Percentiles rank a stretch among this genome's conserved stretches.
These are phyloP conservation scores for Caenorhabditis panamensis DNA, from an alignment of 2,888 invertebrate genomes.

Conservation along the genomic window DNA sequence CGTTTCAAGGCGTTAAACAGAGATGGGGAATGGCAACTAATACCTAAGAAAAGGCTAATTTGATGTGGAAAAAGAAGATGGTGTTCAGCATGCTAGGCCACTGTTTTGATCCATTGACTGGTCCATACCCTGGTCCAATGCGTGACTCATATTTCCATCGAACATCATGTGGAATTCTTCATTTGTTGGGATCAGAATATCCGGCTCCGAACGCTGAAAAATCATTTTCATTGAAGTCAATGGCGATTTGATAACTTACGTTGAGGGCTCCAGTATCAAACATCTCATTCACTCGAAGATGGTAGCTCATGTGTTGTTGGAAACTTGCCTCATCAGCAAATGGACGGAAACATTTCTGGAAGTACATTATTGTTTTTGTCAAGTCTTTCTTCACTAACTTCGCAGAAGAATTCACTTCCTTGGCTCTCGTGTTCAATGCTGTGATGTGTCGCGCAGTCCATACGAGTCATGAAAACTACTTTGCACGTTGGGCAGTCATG, in stretches of 20 bases:
- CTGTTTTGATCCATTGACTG: too few relatives aligned
- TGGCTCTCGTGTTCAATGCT: constrained; percentile 72
- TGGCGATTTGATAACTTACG: constrained; percentile 1
- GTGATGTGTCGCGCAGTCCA: constrained; percentile 76
- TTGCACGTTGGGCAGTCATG: constrained; percentile 80
- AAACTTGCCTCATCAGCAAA: constrained; percentile 46
- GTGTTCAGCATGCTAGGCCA: too few relatives aligned
- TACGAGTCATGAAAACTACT: constrained; percentile 73
- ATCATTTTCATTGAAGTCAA: not conserved
- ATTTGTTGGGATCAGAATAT: constrained; percentile 48
- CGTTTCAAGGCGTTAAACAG: not conserved
- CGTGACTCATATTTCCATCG: not conserved
- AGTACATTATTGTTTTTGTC: not conserved
- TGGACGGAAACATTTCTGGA: constrained; percentile 57
- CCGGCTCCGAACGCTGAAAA: constrained; percentile 46
- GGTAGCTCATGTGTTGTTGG: constrained; percentile 78
- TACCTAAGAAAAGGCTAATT: too few relatives aligned
- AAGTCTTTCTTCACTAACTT: constrained; percentile 60
- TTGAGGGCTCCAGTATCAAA: constrained; percentile 44
- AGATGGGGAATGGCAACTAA: too few relatives aligned
- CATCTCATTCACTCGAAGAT: constrained; percentile 73
- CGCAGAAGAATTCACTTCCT: constrained; percentile 76
- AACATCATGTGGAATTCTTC: constrained; percentile 55
- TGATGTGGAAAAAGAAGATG: too few relatives aligned
- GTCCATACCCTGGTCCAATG: constrained; percentile 7